Evolutionary conservation across 2,888 invertebrate genomes (phyloP), one percentile per base, ranked within the genome.

Genomic region (Schizotus pectinicornis): DNA sequence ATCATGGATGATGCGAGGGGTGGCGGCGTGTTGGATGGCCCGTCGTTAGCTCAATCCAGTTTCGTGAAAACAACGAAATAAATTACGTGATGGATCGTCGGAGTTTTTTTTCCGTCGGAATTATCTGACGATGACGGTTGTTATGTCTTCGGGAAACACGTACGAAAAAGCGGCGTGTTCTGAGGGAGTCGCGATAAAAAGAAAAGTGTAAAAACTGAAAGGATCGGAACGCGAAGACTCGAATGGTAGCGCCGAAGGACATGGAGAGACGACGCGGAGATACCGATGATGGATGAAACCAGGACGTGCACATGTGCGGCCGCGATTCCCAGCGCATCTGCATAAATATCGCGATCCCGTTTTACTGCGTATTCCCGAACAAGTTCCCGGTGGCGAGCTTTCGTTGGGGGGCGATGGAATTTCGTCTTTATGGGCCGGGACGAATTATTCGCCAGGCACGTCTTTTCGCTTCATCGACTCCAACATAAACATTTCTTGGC

Each of bases 251-350:
- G 22, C 22, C 22, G 22, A 22, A 53, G 33, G 33, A 38, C 45
- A 37, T 14, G 35, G 43, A 34, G 38, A 13, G 39, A 39, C 11
- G 12, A 39, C 14, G 39, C 2, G 43, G 53, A 61, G 50, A 71
- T 72, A 67, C 67, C 63, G 67, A 71, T 73, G 72, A 73, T 72
- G 69, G 67, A 74, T 74, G 73, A 63, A 67, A 64, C 63, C 67
- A 68, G 61, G 67, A 71, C 72, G 73, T 71, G 72, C 72, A 73
- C 69, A 69, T 71, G 70, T 70, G 71, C 61, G 50, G 22, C 56
- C 13, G 42, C 49, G 49, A 56, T 56, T 56, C 51, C 50, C 51
- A 50, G 46, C 48, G 47, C 62, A 65, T 64, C 65, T 68, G 63
- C 68, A 68, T 58, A 58, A 58, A 54, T 58, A 58, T 52, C 53